Conservation (phyloP, 2,797 vertebrate genomes). For the Lindbergichthys nudifrons region DNA sequence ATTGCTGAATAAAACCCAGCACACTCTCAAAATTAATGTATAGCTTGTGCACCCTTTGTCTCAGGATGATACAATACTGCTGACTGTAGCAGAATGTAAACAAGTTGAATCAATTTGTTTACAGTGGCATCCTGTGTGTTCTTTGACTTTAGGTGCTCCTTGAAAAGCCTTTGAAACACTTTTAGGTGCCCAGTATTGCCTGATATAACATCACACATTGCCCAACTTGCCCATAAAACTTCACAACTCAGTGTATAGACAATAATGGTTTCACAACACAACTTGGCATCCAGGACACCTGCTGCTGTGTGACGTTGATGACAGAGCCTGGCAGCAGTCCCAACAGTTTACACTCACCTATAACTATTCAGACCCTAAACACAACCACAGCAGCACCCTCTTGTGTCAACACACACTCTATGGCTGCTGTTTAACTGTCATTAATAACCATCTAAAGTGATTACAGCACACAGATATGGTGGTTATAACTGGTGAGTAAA, state of each 20-base stretch:
- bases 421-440: slow-evolving; percentile 16
- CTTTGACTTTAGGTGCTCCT: not conserved
- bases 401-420: slow-evolving; percentile 46
- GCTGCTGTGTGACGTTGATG: slow-evolving; percentile 32
- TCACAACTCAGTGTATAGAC: slow-evolving; percentile 23
- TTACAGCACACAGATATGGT: not conserved
- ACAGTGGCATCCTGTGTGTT: not conserved
- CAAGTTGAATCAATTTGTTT: not conserved
- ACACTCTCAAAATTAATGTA: not conserved
- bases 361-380: slow-evolving; percentile 27
- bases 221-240: slow-evolving; percentile 1
- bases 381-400: slow-evolving; percentile 34
- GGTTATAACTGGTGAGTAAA: not conserved
- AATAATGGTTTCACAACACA: slow-evolving; percentile 8
- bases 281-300: slow-evolving; percentile 20
- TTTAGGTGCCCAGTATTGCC: not conserved
- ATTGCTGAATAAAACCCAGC: not conserved
- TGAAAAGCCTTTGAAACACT: not conserved
- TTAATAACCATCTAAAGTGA: slow-evolving; percentile 16
- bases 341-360: slow-evolving; percentile 26
- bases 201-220: not conserved
- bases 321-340: slow-evolving; percentile 23
- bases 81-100: slow-evolving; percentile 6
- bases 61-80: slow-evolving; percentile 8
- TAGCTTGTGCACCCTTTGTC: not conserved